Evolutionary conservation across 2,888 invertebrate genomes (phyloP).

Genomic region (Xylocampa areola): DNA sequence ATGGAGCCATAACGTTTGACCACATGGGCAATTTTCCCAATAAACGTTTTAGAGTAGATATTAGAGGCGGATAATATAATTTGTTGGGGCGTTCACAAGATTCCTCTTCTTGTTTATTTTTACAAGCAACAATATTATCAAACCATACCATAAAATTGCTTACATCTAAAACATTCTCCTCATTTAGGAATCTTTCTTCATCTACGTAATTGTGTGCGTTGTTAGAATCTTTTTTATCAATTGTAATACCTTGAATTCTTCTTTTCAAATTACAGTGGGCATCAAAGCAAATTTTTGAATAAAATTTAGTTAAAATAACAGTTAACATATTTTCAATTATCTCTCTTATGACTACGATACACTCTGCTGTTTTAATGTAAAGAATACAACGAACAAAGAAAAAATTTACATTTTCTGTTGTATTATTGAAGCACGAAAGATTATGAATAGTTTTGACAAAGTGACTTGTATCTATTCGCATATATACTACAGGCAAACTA

Average conservation of each 20-base stretch:
- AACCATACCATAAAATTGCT: slow-evolving; percentile 34
- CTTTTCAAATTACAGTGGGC: slow-evolving; percentile 29
- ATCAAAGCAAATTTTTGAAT: slow-evolving; percentile 30
- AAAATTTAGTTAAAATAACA: slow-evolving; percentile 34
- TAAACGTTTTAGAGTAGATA: slow-evolving; percentile 29
- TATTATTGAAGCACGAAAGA: slow-evolving; percentile 35
- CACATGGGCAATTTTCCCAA: slow-evolving; percentile 30
- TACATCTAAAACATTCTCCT: slow-evolving; percentile 32
- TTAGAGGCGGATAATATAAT: slow-evolving; percentile 32
- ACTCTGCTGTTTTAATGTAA: slow-evolving; percentile 32
- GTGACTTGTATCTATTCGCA: slow-evolving; percentile 36
- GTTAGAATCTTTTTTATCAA: slow-evolving; percentile 28
- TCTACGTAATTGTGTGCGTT: slow-evolving; percentile 28
- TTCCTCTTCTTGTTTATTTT: slow-evolving; percentile 33
- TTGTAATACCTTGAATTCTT: slow-evolving; percentile 32
- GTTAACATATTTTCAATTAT: slow-evolving; percentile 32
- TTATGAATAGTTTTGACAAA: slow-evolving; percentile 37
- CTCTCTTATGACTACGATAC: slow-evolving; percentile 30
- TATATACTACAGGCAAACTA: slow-evolving; percentile 40
- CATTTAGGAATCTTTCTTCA: slow-evolving; percentile 31
- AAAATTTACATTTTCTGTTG: slow-evolving; percentile 33
- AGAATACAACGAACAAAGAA: slow-evolving; percentile 33
- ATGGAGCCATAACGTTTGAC: slow-evolving; percentile 31
- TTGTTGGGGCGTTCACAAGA: slow-evolving; percentile 31
- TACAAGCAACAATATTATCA: slow-evolving; percentile 30